A percentile compares a stretch with the other conserved stretches of the same genome.
Conservation (phyloP, 2,888 invertebrate species). For the Epiperipatus broadwayi region DNA sequence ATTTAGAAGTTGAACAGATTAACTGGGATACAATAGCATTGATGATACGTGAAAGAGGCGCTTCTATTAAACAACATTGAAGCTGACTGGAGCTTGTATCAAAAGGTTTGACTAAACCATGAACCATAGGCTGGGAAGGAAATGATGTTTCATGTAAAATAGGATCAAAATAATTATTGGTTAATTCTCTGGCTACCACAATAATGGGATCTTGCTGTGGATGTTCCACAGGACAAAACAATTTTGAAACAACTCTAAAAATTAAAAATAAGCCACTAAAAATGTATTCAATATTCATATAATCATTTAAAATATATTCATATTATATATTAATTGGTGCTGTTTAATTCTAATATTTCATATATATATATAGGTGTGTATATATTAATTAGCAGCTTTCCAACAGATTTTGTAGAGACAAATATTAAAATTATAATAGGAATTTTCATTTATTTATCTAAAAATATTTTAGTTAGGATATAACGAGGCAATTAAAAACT, state of each 20-base stretch:
- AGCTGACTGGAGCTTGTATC: conserved; percentile 16
- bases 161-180: conserved; percentile 24
- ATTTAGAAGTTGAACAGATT: conserved; percentile 43
- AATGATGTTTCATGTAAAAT: conserved; percentile 24
- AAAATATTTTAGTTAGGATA: no score
- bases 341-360: no score
- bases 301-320: neutral
- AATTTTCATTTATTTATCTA: no score
- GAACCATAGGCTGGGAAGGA: conserved; percentile 31
- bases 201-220: conserved; percentile 37
- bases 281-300: neutral
- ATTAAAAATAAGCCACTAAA: conserved; percentile 9
- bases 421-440: no score
- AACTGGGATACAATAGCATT: conserved; percentile 35
- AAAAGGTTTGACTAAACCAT: conserved; percentile 32
- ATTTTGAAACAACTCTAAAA: conserved; percentile 26
- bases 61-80: conserved; percentile 28
- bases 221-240: conserved; percentile 29
- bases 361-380: no score
- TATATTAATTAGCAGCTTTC: no score
- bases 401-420: no score
- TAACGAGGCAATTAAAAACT: no score
- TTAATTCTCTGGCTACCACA: conserved; percentile 32
- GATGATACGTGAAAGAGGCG: conserved; percentile 39
- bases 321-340: no score